Percentiles rank a stretch among this genome's conserved stretches.
These are phyloP conservation scores for Dendroctonus valens DNA, from an alignment of 1,140 invertebrate genomes.

Conservation along the genomic window DNA sequence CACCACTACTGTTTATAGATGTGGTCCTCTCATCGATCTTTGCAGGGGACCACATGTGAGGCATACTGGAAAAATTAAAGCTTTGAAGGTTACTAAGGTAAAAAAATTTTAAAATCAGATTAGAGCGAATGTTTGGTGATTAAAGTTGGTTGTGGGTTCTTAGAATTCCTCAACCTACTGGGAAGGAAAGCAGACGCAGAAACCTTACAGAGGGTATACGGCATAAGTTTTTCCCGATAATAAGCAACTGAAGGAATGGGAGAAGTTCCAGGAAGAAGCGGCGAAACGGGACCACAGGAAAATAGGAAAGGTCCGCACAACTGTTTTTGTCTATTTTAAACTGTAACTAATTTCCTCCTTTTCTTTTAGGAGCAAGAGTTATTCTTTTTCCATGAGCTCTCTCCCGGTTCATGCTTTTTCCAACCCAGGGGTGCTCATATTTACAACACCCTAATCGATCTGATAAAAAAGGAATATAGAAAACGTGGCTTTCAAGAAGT, in stretches of 20 bases:
- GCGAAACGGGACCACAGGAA: constrained; percentile 97
- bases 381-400: constrained; percentile 98
- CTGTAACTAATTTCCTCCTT: constrained; percentile 27
- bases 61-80: constrained; percentile 97
- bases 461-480: constrained; percentile 87
- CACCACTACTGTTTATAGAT: constrained; percentile 95
- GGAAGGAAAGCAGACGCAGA: constrained; percentile 96
- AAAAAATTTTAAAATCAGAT: background rate
- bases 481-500: constrained; percentile 97
- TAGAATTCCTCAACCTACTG: constrained; percentile 94
- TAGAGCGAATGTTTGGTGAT: constrained; percentile 5
- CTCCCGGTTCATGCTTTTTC: constrained; percentile 98
- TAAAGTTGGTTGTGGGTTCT: constrained; percentile 15
- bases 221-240: constrained; percentile 96
- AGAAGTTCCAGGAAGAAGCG: constrained; percentile 96
- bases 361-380: constrained; percentile 86
- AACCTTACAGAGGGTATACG: constrained; percentile 92
- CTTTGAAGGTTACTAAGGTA: constrained; percentile 88
- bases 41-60: constrained; percentile 97
- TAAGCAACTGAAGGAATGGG: constrained; percentile 98
- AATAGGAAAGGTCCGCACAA: constrained; percentile 69
- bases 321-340: background rate
- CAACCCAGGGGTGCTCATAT: constrained; percentile 94
- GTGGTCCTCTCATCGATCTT: constrained; percentile 95
- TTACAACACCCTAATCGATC: constrained; percentile 89